phyloP scores from a whole-genome alignment of 1,140 invertebrate species.

The Papilio polyxenes region DNA sequence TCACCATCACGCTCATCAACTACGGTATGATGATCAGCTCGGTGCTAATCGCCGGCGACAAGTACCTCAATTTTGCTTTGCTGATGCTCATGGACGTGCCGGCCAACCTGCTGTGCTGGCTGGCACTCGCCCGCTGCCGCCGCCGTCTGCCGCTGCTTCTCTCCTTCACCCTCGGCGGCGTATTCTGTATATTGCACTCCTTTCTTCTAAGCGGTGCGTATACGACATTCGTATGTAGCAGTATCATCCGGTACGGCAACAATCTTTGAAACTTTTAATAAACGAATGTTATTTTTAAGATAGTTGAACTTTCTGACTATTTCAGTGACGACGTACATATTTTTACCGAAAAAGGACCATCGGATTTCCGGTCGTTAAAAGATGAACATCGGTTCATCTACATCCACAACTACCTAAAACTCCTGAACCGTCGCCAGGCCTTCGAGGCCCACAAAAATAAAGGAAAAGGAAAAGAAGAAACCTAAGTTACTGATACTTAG shows the following conservation, averaged over 20 bases:
- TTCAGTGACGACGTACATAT: too few species aligned
- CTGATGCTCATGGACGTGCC: conserved; percentile 87
- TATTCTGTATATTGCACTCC: conserved; percentile 69
- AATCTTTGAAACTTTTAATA: neutral
- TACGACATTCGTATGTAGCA: neutral
- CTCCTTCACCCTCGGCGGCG: conserved; percentile 66
- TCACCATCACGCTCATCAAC: conserved; percentile 88
- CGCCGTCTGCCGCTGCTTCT: conserved; percentile 61
- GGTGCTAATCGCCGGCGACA: conserved; percentile 86
- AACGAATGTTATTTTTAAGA: too few species aligned
- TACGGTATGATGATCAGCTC: conserved; percentile 92
- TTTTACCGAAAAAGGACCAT: too few species aligned
- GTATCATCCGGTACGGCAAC: neutral
- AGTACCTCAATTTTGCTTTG: conserved; percentile 86
- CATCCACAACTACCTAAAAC: too few species aligned
- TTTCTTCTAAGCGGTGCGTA: conserved; percentile 67
- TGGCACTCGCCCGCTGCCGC: conserved; percentile 65
- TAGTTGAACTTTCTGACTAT: too few species aligned
- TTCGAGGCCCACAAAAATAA: neutral
- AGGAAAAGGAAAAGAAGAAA: neutral
- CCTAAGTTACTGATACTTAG: neutral
- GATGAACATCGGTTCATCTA: too few species aligned
- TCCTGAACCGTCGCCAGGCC: too few species aligned
- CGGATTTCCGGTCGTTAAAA: too few species aligned
- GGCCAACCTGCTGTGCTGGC: conserved; percentile 83